Evolutionary conservation across 2,888 invertebrate species (phyloP).

Genomic region (Bembecia ichneumoniformis): DNA sequence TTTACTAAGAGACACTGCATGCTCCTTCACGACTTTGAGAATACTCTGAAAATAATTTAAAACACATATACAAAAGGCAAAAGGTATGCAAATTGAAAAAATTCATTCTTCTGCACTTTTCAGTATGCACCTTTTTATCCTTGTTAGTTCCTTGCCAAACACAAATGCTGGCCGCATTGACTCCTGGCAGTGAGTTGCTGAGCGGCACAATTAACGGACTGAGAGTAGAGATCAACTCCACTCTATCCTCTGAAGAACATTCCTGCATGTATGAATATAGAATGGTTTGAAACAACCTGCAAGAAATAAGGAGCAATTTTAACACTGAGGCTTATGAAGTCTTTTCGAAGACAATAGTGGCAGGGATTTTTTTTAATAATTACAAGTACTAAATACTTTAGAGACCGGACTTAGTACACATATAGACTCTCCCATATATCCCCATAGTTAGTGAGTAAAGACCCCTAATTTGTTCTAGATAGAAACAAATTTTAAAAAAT

Average conservation of each 20-base stretch:
- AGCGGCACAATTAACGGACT: constrained; percentile 77
- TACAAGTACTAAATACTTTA: no score
- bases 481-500: no score
- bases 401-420: no score
- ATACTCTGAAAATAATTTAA: constrained; percentile 71
- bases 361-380: no score
- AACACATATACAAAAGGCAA: constrained; percentile 10
- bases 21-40: constrained; percentile 89
- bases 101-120: background rate
- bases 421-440: no score
- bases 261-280: constrained; percentile 84
- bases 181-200: constrained; percentile 85
- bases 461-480: no score
- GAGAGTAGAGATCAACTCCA: constrained; percentile 82
- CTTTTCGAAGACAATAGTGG: background rate
- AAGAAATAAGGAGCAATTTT: background rate
- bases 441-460: no score
- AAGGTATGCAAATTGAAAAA: background rate
- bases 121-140: constrained; percentile 75
- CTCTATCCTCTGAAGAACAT: constrained; percentile 78
- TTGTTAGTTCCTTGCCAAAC: constrained; percentile 90
- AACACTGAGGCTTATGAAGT: background rate
- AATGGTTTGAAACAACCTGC: constrained; percentile 83
- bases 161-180: constrained; percentile 84
- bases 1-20: constrained; percentile 82